Conservation (phyloP, 2,113 vertebrate species). For the Syngnathus floridae region DNA sequence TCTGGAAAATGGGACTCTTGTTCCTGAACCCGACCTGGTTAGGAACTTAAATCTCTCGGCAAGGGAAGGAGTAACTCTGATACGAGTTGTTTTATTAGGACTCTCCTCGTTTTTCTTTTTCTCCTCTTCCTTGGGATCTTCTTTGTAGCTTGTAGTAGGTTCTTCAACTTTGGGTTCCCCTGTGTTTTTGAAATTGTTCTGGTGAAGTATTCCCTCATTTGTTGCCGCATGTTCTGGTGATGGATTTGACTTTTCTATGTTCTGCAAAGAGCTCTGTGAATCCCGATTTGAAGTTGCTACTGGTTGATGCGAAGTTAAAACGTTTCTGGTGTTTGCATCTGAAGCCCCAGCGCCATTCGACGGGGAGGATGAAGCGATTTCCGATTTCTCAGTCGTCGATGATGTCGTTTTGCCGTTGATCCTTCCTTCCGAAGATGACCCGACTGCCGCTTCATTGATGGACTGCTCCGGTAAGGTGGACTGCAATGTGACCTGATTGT, state of each 20-base stretch:
- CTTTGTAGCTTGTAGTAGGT: constrained; percentile 29
- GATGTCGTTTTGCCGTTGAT: constrained; percentile 17
- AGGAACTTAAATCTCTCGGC: constrained; percentile 49
- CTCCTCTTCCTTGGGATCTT: constrained; percentile 19
- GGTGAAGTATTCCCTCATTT: constrained; percentile 9
- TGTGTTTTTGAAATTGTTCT: constrained; percentile 18
- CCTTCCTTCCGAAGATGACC: constrained; percentile 10
- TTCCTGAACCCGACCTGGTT: constrained; percentile 24
- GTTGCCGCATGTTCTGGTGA: constrained; percentile 31
- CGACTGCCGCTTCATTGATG: background rate
- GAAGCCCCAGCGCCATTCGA: constrained; percentile 18
- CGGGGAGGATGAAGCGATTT: constrained; percentile 23
- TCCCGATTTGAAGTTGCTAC: constrained; percentile 21
- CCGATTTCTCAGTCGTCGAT: constrained; percentile 26
- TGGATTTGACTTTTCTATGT: constrained; percentile 25
- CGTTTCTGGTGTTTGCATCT: constrained; percentile 6
- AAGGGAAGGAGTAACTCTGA: constrained; percentile 43
- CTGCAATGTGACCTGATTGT: constrained; percentile 37
- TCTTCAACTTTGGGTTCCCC: constrained; percentile 40
- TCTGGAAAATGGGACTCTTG: constrained; percentile 32
- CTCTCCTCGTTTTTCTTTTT: constrained; percentile 13
- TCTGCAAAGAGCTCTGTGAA: constrained; percentile 22
- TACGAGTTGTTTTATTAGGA: constrained; percentile 29
- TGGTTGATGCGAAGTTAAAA: constrained; percentile 11
- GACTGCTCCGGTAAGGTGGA: constrained; percentile 32